A percentile compares a stretch with the other conserved stretches of the same genome.
Evolutionary conservation across 2,797 vertebrate genomes (phyloP).

Genomic region (Myotis planiceps): DNA sequence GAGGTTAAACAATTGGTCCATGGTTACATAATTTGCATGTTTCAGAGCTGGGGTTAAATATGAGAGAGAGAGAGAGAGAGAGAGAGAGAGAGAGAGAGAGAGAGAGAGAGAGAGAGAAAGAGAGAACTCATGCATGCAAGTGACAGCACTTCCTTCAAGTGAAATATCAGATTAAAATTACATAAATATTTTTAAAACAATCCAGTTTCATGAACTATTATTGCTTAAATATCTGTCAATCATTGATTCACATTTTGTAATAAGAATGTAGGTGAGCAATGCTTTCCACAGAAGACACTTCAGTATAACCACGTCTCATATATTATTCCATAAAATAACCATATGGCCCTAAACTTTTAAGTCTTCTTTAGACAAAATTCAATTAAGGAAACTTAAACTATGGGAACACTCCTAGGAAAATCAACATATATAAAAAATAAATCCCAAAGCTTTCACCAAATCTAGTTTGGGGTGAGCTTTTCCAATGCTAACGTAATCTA

Average conservation of each 20-base stretch:
- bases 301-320: not conserved
- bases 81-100: too few species aligned
- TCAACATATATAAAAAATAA: not conserved
- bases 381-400: not conserved
- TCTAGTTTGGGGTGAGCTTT: not conserved
- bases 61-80: too few species aligned
- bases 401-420: not conserved
- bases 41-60: not conserved
- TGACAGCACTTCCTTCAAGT: not conserved
- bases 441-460: not conserved
- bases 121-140: rapidly evolving
- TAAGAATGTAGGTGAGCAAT: not conserved
- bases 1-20: not conserved
- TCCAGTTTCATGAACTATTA: not conserved
- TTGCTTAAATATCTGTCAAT: not conserved
- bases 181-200: not conserved
- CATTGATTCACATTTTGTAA: not conserved
- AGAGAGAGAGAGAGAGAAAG: too few species aligned
- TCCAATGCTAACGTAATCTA: not conserved
- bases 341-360: not conserved
- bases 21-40: not conserved
- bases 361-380: not conserved
- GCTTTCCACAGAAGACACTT: not conserved
- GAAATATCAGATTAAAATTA: not conserved
- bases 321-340: not conserved